Percentiles rank a stretch among this genome's conserved stretches.
Conservation (phyloP, 2,888 invertebrate genomes). For the Hemithea aestivaria region DNA sequence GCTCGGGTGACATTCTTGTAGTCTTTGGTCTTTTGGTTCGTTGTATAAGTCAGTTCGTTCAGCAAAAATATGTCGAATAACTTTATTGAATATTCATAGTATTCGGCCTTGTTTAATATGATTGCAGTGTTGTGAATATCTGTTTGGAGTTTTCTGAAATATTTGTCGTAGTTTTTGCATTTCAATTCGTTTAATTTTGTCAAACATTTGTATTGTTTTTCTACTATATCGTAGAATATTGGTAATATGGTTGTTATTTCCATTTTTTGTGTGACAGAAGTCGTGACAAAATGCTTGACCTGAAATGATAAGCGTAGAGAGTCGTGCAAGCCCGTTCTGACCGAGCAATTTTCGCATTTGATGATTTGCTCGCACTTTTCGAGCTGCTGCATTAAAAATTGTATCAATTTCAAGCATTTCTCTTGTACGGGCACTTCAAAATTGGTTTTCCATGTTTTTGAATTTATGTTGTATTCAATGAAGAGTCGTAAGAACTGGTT, state of each 20-base stretch:
- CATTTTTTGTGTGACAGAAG: conserved; percentile 32
- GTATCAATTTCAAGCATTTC: conserved; percentile 45
- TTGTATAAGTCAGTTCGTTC: conserved; percentile 38
- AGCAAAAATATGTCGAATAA: conserved; percentile 55
- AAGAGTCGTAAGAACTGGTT: conserved; percentile 54
- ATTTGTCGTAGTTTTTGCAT: conserved; percentile 53
- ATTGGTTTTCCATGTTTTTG: conserved; percentile 14
- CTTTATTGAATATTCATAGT: conserved; percentile 51
- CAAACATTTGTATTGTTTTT: conserved; percentile 46
- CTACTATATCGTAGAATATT: conserved; percentile 33
- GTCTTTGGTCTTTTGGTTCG: conserved; percentile 30
- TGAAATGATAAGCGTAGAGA: conserved; percentile 51
- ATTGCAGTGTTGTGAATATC: conserved; percentile 65
- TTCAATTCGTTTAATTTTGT: conserved; percentile 36
- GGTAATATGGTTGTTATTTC: conserved; percentile 35
- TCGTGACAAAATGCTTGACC: conserved; percentile 44
- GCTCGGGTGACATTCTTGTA: conserved; percentile 56
- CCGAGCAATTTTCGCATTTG: conserved; percentile 59
- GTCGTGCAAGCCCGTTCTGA: conserved; percentile 56
- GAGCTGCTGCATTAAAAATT: conserved; percentile 41
- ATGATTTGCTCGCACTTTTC: conserved; percentile 42
- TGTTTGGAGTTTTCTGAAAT: conserved; percentile 51
- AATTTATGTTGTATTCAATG: conserved; percentile 43
- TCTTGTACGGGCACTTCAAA: conserved; percentile 37
- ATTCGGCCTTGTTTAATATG: conserved; percentile 44